Conservation (phyloP, 2,797 vertebrate species). For the Sphenopsis melanotis region DNA sequence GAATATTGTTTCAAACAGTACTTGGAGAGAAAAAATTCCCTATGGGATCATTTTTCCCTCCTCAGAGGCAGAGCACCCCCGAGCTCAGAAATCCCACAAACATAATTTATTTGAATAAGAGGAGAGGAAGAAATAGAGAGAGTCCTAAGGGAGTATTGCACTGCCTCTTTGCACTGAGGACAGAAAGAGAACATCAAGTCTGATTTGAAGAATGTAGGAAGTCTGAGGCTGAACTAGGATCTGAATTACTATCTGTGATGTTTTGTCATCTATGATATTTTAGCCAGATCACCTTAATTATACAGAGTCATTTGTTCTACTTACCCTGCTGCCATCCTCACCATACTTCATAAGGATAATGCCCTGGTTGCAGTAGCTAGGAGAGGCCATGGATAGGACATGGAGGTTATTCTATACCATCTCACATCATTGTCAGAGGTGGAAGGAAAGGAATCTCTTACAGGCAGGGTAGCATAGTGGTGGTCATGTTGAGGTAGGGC, state of each 20-base stretch:
- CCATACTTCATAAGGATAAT: not conserved
- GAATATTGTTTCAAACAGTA: not conserved
- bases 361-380: not conserved
- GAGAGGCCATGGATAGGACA: not conserved
- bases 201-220: not conserved
- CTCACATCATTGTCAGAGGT: not conserved
- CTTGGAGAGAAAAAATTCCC: not conserved
- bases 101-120: not conserved
- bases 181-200: not conserved
- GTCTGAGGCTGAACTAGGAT: not conserved
- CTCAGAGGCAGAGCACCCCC: not conserved
- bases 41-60: not conserved
- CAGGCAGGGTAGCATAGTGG: accelerated
- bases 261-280: not conserved
- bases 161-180: not conserved
- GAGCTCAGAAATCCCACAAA: not conserved
- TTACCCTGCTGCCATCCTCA: not conserved
- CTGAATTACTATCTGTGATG: not conserved
- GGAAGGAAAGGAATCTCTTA: not conserved
- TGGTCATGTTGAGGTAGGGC: too few relatives aligned
- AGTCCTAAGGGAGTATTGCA: not conserved
- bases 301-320: not conserved
- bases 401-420: not conserved
- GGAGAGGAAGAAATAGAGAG: not conserved
- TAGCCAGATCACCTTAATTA: not conserved